These are phyloP conservation scores for Clavelina lepadiformis DNA, from an alignment of 23 tunicate genomes.

Conservation along the genomic window DNA sequence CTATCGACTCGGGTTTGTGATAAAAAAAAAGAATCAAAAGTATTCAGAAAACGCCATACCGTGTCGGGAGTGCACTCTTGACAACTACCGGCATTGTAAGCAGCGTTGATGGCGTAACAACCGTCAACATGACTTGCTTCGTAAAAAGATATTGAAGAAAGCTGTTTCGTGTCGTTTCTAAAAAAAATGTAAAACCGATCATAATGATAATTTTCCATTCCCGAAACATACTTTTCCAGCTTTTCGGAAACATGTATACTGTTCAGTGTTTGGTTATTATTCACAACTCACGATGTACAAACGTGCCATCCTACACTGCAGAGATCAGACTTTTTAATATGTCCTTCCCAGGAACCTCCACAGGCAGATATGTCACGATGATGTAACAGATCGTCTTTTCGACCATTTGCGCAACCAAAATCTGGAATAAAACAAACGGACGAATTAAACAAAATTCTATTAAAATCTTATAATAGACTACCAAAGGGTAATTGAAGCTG, in stretches of 20 bases:
- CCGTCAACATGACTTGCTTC: slow-evolving; percentile 53
- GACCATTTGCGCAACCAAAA: slow-evolving; percentile 42
- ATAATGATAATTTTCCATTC: background rate
- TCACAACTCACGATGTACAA: slow-evolving; percentile 49
- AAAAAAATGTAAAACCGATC: background rate
- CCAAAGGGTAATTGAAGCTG: background rate
- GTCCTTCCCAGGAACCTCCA: slow-evolving; percentile 55
- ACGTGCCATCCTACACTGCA: slow-evolving; percentile 72
- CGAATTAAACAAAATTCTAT: background rate
- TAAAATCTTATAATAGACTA: background rate
- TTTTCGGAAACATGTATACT: too few relatives aligned
- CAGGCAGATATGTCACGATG: slow-evolving; percentile 61
- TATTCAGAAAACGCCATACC: background rate
- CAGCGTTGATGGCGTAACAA: slow-evolving; percentile 74
- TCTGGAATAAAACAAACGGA: slow-evolving; percentile 17
- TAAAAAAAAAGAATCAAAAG: too few relatives aligned
- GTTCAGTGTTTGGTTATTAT: too few relatives aligned
- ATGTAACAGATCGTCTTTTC: slow-evolving; percentile 36
- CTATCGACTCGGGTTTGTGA: too few relatives aligned
- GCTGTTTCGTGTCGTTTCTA: slow-evolving; percentile 44
- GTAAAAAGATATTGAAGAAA: slow-evolving; percentile 50
- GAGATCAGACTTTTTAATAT: slow-evolving; percentile 24
- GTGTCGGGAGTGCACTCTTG: slow-evolving; percentile 21
- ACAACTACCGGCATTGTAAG: slow-evolving; percentile 38
- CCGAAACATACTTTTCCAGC: too few relatives aligned